Evolutionary conservation across 30 jellyfish, hydroid and myxozoan species (phyloP).

Genomic region (Haliclystus octoradiatus): DNA sequence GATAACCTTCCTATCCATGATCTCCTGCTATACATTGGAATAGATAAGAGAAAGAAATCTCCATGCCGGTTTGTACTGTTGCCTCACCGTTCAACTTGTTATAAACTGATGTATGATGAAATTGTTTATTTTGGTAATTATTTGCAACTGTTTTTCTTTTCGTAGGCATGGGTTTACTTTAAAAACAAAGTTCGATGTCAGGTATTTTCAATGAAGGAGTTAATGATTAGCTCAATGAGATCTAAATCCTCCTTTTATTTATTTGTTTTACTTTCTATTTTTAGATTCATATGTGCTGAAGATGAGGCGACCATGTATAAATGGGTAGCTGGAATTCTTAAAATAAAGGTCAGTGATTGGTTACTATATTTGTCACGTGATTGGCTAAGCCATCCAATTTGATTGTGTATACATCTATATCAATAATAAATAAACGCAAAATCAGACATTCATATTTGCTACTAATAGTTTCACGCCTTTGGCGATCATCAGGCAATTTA

Average conservation of each 20-base stretch:
- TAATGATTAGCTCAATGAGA: neutral
- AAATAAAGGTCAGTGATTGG: slow-evolving; percentile 51
- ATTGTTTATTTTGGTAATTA: no score
- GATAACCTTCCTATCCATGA: slow-evolving; percentile 55
- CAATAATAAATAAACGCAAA: no score
- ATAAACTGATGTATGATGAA: no score
- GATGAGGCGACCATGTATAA: slow-evolving; percentile 50
- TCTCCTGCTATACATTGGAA: slow-evolving; percentile 56
- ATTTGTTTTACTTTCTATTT: neutral
- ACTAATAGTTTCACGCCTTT: no score
- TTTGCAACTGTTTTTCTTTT: neutral
- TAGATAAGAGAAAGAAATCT: slow-evolving; percentile 50
- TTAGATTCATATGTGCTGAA: slow-evolving; percentile 57
- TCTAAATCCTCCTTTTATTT: neutral
- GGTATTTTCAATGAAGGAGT: neutral
- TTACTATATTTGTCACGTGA: no score
- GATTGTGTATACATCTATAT: no score
- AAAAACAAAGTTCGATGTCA: neutral
- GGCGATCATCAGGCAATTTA: no score
- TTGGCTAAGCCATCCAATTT: no score
- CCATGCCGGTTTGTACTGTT: neutral
- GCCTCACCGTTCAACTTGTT: neutral
- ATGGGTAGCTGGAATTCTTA: slow-evolving; percentile 68
- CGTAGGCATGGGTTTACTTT: neutral
- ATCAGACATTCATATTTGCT: no score